phyloP scores from a whole-genome alignment of 2,888 invertebrate species.

The Caenorhabditis afra region DNA sequence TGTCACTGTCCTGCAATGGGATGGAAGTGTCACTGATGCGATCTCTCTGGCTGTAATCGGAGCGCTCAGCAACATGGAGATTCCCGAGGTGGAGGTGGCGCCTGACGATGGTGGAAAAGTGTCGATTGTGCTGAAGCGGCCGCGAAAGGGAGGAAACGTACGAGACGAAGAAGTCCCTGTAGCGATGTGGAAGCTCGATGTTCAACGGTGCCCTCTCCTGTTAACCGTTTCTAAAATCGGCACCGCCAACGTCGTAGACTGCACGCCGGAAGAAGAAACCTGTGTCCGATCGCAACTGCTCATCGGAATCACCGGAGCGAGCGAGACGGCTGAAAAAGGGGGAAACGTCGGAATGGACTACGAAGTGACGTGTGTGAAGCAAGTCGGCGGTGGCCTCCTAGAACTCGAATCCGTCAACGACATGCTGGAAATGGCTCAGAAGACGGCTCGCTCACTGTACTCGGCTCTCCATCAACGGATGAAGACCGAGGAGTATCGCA shows the following conservation, averaged over 20 bases:
- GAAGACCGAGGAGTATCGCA: constrained; percentile 33
- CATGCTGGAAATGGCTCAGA: constrained; percentile 64
- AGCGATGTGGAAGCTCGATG: constrained; percentile 71
- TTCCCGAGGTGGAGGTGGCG: constrained; percentile 69
- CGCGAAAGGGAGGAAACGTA: constrained; percentile 50
- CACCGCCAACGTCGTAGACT: constrained; percentile 72
- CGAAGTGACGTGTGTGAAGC: constrained; percentile 54
- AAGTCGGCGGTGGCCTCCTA: constrained; percentile 69
- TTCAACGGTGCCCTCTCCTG: constrained; percentile 69
- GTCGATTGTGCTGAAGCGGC: constrained; percentile 68
- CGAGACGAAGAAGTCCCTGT: constrained; percentile 60
- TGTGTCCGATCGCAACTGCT: constrained; percentile 72
- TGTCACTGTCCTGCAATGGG: constrained; percentile 88
- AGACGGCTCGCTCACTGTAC: constrained; percentile 38
- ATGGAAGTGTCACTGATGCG: constrained; percentile 96
- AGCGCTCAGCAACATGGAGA: constrained; percentile 72
- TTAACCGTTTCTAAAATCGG: constrained; percentile 74
- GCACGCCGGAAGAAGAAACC: constrained; percentile 71
- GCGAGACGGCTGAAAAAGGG: constrained; percentile 1
- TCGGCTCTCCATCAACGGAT: constrained; percentile 38
- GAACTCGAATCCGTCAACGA: constrained; percentile 72
- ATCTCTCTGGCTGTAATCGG: constrained; percentile 87
- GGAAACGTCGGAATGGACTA: constrained; percentile 2
- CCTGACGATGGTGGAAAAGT: constrained; percentile 73
- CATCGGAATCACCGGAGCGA: constrained; percentile 62